A percentile compares a stretch with the other conserved stretches of the same genome.
These are phyloP conservation scores for Neodiprion fabricii DNA, from an alignment of 1,140 invertebrate genomes.

Conservation along the genomic window DNA sequence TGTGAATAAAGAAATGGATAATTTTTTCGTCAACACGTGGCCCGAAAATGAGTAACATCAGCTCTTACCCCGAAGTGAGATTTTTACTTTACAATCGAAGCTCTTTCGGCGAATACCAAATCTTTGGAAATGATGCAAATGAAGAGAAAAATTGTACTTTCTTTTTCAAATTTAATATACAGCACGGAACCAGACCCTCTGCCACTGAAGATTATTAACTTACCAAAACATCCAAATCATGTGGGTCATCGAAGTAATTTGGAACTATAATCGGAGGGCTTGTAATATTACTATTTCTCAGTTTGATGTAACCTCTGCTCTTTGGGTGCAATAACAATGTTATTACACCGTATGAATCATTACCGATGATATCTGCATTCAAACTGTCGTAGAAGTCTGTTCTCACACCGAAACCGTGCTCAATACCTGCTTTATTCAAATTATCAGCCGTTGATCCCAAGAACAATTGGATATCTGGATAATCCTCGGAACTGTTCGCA, in stretches of 20 bases:
- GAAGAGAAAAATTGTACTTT: not conserved
- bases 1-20: too few relatives aligned
- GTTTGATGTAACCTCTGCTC: constrained; percentile 53
- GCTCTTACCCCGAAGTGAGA: too few relatives aligned
- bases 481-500: not conserved
- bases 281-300: constrained; percentile 57
- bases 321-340: constrained; percentile 50
- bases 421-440: not conserved
- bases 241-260: constrained; percentile 62
- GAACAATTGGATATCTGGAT: not conserved
- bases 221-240: constrained; percentile 65
- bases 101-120: too few relatives aligned
- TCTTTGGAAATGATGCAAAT: not conserved
- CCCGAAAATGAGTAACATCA: too few relatives aligned
- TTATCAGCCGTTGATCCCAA: not conserved
- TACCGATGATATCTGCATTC: constrained; percentile 44
- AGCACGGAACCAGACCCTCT: constrained; percentile 37
- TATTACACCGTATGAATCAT: constrained; percentile 43
- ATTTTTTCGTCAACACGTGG: too few relatives aligned
- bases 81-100: too few relatives aligned
- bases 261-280: constrained; percentile 65
- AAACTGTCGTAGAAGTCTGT: constrained; percentile 45
- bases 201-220: constrained; percentile 59
- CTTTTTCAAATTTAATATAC: too few relatives aligned
- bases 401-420: constrained; percentile 41